Base-by-base conservation (phyloP, 37 sponge, comb jelly and placozoan genomes). In the Halichondria panicea region DNA sequence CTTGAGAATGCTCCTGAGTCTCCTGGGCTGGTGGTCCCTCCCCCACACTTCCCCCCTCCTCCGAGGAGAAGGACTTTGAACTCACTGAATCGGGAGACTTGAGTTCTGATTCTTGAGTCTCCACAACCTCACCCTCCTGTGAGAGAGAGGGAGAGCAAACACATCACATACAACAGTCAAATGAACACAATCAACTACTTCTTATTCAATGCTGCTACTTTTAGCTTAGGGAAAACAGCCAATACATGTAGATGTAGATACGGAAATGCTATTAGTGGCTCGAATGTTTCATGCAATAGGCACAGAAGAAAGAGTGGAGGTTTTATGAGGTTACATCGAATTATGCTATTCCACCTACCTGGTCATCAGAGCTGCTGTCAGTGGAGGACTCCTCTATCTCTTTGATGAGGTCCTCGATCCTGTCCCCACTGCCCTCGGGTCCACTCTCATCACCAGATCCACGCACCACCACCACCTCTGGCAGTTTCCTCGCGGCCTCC, bases 401-500 rank as follows among this genome's bases (percentile, higher is more conserved):
- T 32, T 65, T 81, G 66, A 81, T 72, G 45, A 72, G 61, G 25
- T 58, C 66, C 0, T 75, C 84, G 1, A 73, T 63, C 21, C 50
- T 65, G 1, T 69, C 63, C 18, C 21, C n/a, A 3, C 19, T 42
- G 21, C 44, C 43, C 25, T 24, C 57, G 0, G 43, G 38, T 4
- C 19, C 66, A 19, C 21, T 32, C 22, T 55, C 56, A 45, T 52
- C 48, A 13, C 52, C 46, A 45, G 48, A 42, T 2, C 13, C 32
- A n/a, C 12, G 39, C 39, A 9, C 4, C 38, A 18, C 12, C 36
- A 36, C 65, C 6, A 4, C 9, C 32, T 46, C 74, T 60, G 56
- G 40, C 27, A 19, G 36, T 36, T 15, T 32, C 24, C 2, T n/a
- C 24, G 30, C 18, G 18, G 13, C 13, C 54, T 50, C 18, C n/a